phyloP scores from a whole-genome alignment of 2,888 invertebrate species.

The Amphiduros pacificus region DNA sequence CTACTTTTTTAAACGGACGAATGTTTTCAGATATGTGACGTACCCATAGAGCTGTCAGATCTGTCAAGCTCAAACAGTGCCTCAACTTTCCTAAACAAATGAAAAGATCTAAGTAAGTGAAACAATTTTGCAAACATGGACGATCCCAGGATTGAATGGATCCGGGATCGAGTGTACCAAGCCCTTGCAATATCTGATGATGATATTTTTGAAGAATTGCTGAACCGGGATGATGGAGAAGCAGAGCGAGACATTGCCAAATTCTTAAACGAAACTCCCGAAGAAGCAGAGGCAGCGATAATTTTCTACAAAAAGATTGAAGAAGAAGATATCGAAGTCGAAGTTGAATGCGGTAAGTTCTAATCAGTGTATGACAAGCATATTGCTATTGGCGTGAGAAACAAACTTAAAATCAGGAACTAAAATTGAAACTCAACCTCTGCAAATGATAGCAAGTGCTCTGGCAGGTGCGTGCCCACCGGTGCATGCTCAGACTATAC shows the following conservation, averaged over 20 bases:
- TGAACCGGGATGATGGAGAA: conserved; percentile 57
- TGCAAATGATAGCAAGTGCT: no score
- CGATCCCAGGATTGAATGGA: conserved; percentile 58
- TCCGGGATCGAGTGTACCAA: conserved; percentile 52
- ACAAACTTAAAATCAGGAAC: no score
- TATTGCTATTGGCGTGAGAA: no score
- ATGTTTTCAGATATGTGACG: no score
- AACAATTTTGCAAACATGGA: conserved; percentile 48
- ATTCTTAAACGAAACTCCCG: conserved; percentile 58
- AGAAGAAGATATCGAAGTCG: conserved; percentile 58
- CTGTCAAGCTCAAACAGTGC: no score
- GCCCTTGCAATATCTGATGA: conserved; percentile 51
- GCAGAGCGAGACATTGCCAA: conserved; percentile 54
- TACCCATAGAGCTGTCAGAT: background rate
- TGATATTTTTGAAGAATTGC: conserved; percentile 57
- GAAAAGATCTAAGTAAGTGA: no score
- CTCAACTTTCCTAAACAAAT: no score
- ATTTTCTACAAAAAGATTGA: conserved; percentile 55
- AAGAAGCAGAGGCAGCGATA: conserved; percentile 52
- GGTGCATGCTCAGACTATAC: no score
- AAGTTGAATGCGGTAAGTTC: conserved; percentile 57
- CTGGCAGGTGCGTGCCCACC: no score
- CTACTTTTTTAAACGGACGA: no score
- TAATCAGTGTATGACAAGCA: no score
- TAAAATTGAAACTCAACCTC: no score